phyloP scores from a whole-genome alignment of 2,797 vertebrate genomes.

The Clarias laeviceps region DNA sequence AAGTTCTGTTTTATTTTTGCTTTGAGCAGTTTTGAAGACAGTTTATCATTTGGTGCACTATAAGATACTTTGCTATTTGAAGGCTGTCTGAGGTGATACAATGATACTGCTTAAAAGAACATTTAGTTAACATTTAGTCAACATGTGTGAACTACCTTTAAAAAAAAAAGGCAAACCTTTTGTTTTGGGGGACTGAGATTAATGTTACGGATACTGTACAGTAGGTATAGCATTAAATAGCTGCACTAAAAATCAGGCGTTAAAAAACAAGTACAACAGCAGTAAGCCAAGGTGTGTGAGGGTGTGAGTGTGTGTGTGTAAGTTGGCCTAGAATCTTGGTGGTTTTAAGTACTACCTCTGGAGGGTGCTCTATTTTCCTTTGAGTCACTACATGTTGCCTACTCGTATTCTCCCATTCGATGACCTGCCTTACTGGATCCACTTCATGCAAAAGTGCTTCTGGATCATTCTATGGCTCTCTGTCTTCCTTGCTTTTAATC shows the following conservation, averaged over 20 bases:
- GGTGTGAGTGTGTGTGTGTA: neutral
- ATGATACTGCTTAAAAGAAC: neutral
- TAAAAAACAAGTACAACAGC: neutral
- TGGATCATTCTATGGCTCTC: neutral
- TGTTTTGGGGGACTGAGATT: too few species aligned
- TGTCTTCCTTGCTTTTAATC: neutral
- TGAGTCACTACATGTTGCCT: neutral
- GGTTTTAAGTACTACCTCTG: neutral
- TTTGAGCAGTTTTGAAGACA: neutral
- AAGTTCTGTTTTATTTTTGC: neutral
- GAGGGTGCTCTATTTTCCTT: neutral
- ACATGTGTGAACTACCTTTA: neutral
- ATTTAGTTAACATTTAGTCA: neutral
- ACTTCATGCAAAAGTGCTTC: slow-evolving; percentile 14
- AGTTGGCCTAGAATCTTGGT: neutral
- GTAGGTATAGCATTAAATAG: neutral
- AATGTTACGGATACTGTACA: neutral
- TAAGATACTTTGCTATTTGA: neutral
- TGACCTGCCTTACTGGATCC: slow-evolving; percentile 9
- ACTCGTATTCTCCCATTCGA: neutral
- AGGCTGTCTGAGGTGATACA: neutral
- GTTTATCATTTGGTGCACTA: neutral
- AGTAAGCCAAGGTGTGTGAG: neutral
- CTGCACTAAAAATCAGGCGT: neutral
- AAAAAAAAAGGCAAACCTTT: too few species aligned